Evolutionary conservation across 2,888 invertebrate species (phyloP).

Genomic region (Halictus ligatus): DNA sequence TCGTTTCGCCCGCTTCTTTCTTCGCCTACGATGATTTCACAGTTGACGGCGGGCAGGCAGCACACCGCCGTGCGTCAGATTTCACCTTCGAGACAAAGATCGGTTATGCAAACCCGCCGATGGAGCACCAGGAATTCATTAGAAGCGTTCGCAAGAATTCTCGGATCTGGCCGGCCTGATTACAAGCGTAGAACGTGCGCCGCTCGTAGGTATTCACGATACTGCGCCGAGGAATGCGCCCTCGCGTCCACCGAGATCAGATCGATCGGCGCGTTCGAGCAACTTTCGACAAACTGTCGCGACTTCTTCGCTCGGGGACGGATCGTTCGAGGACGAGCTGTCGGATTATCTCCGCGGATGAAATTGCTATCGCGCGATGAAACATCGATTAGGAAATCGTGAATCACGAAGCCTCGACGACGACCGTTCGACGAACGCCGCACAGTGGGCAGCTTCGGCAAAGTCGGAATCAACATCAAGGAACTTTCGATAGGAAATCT

Average conservation of each 20-base stretch:
- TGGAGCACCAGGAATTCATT: slow-evolving; percentile 28
- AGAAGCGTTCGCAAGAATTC: slow-evolving; percentile 29
- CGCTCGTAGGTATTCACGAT: slow-evolving; percentile 32
- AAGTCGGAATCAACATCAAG: too few relatives aligned
- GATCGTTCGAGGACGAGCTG: neutral
- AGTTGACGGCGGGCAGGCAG: slow-evolving; percentile 15
- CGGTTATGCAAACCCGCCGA: slow-evolving; percentile 8
- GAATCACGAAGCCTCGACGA: neutral
- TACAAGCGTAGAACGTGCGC: slow-evolving; percentile 14
- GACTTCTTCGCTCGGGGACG: neutral
- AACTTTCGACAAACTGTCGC: too few relatives aligned
- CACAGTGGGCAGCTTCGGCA: too few relatives aligned
- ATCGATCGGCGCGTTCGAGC: neutral
- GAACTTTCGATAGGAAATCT: too few relatives aligned
- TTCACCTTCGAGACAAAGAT: slow-evolving; percentile 31
- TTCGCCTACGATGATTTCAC: slow-evolving; percentile 28
- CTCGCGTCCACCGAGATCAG: neutral
- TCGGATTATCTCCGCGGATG: neutral
- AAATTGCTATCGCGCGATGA: neutral
- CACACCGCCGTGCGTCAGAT: slow-evolving; percentile 11
- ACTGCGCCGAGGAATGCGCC: slow-evolving; percentile 10
- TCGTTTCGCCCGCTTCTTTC: slow-evolving; percentile 13
- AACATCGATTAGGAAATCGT: neutral
- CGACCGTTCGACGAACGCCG: neutral
- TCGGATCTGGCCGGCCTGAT: slow-evolving; percentile 13